Evolutionary conservation across 2,888 invertebrate genomes (phyloP), one percentile per base, ranked within the genome.

Genomic region (Graphium colonna): DNA sequence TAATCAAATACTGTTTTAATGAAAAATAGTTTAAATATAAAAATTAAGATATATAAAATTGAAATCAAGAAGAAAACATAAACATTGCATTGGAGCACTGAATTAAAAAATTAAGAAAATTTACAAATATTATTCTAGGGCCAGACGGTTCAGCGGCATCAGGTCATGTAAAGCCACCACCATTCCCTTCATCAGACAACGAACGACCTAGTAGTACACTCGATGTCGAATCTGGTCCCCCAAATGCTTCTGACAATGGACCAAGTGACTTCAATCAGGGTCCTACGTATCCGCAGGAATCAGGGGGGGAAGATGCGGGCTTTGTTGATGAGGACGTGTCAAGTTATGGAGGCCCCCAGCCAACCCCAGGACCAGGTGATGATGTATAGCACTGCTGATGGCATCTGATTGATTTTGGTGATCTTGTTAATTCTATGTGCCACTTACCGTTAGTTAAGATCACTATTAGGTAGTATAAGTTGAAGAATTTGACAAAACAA

Each of bases 101-200:
- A n/a, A n/a, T n/a, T n/a, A n/a, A n/a, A n/a, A n/a, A n/a, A n/a
- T n/a, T n/a, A n/a, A 43, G 1, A 13, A 8, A 33, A 39, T 38
- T 38, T 28, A 39, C 7, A 33, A 26, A 33, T 51, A 43, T 55
- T 48, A 56, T 77, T 69, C 51, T 66, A 84, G 87, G 85, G 26
- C 90, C 90, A 13, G 90, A 90, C 57, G 91, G 88, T 26, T 90
- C 91, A 3, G 92, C 92, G 31, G 92, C 91, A 21, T 92, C 91
- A 60, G 92, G 92, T 0, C 91, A 91, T 63, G 83, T 90, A 4
- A 91, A 91, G 63, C 91, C 91, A 15, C 83, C 87, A 10, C 87
- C 86, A 1, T 89, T 84, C 64, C 75, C 82, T 31, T 59, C 61
- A n/a, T 68, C 74, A 47, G 85, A 87, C 10, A 73, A 75, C 59